phyloP scores from a whole-genome alignment of 1,140 invertebrate species.

The Caenorhabditis remanei region DNA sequence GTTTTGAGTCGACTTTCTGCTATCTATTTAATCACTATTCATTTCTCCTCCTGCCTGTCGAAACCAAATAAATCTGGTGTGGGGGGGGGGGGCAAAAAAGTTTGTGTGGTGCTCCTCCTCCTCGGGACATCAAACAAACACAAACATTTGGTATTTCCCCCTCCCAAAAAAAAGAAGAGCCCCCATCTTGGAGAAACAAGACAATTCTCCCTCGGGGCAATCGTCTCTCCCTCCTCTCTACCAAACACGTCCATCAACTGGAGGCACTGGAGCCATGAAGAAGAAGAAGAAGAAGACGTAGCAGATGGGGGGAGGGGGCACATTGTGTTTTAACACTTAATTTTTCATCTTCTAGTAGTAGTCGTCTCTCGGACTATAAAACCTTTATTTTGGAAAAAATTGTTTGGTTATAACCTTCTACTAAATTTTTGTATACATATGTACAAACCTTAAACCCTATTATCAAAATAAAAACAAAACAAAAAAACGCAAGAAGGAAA shows the following conservation, averaged over 20 bases:
- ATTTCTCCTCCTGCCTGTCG: too few relatives aligned
- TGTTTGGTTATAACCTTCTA: background rate
- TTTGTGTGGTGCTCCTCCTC: too few relatives aligned
- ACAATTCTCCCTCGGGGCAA: background rate
- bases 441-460: background rate
- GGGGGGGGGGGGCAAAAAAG: too few relatives aligned
- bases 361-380: background rate
- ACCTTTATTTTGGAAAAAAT: background rate
- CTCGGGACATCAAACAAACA: too few relatives aligned
- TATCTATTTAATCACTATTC: too few relatives aligned
- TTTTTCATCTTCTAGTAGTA: background rate
- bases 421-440: too few relatives aligned
- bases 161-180: too few relatives aligned
- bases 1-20: too few relatives aligned
- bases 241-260: conserved; percentile 30
- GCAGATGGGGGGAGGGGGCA: background rate
- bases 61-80: too few relatives aligned
- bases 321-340: conserved; percentile 14
- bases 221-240: background rate
- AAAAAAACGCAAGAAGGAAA: background rate
- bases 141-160: too few relatives aligned
- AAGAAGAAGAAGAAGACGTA: conserved; percentile 7
- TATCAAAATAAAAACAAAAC: background rate
- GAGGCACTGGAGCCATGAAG: too few relatives aligned
- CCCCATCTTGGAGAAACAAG: too few relatives aligned